phyloP scores from a whole-genome alignment of 2,888 invertebrate species.

The Drosophila monieri region DNA sequence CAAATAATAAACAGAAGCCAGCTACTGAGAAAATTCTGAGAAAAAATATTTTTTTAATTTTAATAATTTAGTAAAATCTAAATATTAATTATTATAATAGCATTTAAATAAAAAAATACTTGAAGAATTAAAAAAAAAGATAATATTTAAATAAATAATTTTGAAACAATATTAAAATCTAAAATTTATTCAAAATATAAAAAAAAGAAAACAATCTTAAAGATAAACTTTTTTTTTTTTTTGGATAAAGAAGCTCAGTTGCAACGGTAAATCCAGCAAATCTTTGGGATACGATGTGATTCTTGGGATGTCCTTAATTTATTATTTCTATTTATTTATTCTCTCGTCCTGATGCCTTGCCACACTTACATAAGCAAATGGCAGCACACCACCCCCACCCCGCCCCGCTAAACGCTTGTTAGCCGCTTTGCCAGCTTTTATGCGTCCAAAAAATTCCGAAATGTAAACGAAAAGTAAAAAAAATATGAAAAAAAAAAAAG shows the following conservation, averaged over 20 bases:
- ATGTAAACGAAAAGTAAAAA: conserved; percentile 4
- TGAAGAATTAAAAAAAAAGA: too few relatives aligned
- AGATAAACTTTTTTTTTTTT: too few relatives aligned
- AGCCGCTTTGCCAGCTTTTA: conserved; percentile 73
- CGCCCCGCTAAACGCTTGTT: conserved; percentile 45
- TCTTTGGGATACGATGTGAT: neutral
- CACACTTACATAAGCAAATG: conserved; percentile 19
- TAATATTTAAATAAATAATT: neutral
- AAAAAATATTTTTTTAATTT: too few relatives aligned
- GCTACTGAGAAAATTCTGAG: too few relatives aligned
- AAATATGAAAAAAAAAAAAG: conserved; percentile 16
- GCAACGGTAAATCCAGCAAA: neutral
- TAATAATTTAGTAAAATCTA: too few relatives aligned
- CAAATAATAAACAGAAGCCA: too few relatives aligned
- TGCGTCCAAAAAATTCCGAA: conserved; percentile 36
- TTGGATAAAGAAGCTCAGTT: neutral
- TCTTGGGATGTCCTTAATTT: neutral
- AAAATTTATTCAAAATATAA: too few relatives aligned
- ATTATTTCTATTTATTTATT: neutral
- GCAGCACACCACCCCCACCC: neutral
- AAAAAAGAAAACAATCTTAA: too few relatives aligned
- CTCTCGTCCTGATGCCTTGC: neutral
- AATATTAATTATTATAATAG: too few relatives aligned
- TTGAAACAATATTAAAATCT: neutral
- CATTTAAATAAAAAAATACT: too few relatives aligned